These are phyloP conservation scores for Alloscopus bannaensis DNA, from an alignment of 2,888 invertebrate genomes.

Conservation along the genomic window DNA sequence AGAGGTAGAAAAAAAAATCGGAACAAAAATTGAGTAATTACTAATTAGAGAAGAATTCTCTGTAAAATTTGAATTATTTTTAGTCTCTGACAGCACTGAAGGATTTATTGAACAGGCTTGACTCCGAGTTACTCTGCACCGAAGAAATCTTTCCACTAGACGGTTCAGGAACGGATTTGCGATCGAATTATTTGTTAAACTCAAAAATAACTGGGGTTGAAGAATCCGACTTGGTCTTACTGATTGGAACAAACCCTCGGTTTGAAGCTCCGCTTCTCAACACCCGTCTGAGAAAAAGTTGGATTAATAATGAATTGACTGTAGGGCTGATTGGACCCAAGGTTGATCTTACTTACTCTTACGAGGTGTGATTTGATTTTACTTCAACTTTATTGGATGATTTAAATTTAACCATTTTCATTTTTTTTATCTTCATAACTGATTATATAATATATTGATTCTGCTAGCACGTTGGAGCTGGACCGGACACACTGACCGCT, in stretches of 20 bases:
- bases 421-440: background rate
- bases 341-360: slow-evolving; percentile 94
- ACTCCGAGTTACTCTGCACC: slow-evolving; percentile 90
- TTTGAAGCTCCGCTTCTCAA: slow-evolving; percentile 98
- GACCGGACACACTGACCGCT: slow-evolving; percentile 84
- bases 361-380: slow-evolving; percentile 79
- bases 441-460: slow-evolving; percentile 11
- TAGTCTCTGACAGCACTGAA: slow-evolving; percentile 89
- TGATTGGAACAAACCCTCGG: slow-evolving; percentile 97
- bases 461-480: slow-evolving; percentile 87
- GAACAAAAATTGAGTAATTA: no score
- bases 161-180: slow-evolving; percentile 88
- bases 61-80: no score
- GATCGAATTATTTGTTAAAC: slow-evolving; percentile 95
- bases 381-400: slow-evolving; percentile 1
- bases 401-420: slow-evolving; percentile 5
- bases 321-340: slow-evolving; percentile 92
- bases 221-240: slow-evolving; percentile 92
- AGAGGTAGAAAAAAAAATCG: slow-evolving; percentile 80
- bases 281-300: slow-evolving; percentile 95
- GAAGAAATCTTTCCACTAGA: slow-evolving; percentile 92
- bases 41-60: no score
- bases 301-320: slow-evolving; percentile 92
- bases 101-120: slow-evolving; percentile 91
- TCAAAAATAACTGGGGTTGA: slow-evolving; percentile 92